Percentiles rank a stretch among this genome's conserved stretches.
These are phyloP conservation scores for Phaethon lepturus DNA, from an alignment of 2,113 vertebrate species.

Conservation along the genomic window DNA sequence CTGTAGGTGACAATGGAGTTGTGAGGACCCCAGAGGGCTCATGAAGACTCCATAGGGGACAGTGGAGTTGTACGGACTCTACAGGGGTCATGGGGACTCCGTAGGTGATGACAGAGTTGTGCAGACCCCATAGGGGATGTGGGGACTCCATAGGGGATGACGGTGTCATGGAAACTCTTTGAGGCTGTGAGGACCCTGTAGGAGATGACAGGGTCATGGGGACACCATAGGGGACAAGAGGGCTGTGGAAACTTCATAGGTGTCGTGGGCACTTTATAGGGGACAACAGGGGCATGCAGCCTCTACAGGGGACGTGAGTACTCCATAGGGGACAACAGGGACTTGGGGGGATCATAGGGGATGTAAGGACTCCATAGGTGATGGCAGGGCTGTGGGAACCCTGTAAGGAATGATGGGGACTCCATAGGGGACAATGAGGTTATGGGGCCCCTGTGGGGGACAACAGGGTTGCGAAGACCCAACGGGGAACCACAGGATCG, in stretches of 20 bases:
- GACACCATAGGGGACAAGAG: not conserved
- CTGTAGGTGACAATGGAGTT: not conserved
- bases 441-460: too few species aligned
- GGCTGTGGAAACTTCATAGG: not conserved
- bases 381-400: not conserved
- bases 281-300: too few species aligned
- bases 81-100: not conserved
- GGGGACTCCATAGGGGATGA: not conserved
- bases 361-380: not conserved
- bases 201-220: not conserved
- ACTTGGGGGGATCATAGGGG: not conserved
- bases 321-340: not conserved
- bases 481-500: not conserved
- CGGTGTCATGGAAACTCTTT: too few species aligned
- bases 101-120: not conserved
- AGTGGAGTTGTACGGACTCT: fast-evolving
- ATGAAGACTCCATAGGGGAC: not conserved
- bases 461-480: too few species aligned
- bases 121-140: not conserved
- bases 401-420: not conserved
- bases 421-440: too few species aligned
- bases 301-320: too few species aligned
- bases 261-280: too few species aligned
- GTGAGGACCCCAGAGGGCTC: not conserved
- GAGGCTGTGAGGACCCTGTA: not conserved